Evolutionary conservation across 2,797 vertebrate genomes (phyloP).

Genomic region (Silurus aristotelis): DNA sequence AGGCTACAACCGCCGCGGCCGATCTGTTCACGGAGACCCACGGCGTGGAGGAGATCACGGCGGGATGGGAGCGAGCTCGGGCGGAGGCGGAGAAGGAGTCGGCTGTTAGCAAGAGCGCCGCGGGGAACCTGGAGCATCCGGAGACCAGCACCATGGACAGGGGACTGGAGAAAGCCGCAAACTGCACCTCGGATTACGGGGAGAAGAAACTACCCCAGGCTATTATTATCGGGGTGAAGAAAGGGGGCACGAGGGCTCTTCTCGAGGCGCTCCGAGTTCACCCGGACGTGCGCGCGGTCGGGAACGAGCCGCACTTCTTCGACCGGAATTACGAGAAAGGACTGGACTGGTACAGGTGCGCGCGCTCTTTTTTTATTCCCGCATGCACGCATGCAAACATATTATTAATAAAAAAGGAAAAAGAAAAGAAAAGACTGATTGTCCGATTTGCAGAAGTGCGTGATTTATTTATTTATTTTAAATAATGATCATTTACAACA

Average conservation of each 20-base stretch:
- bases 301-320: conserved; percentile 97
- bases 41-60: conserved; percentile 68
- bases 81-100: conserved; percentile 69
- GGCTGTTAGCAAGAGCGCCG: conserved; percentile 70
- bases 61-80: conserved; percentile 76
- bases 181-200: conserved; percentile 89
- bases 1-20: conserved; percentile 58
- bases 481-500: neutral
- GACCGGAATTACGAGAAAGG: conserved; percentile 96
- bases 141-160: conserved; percentile 87
- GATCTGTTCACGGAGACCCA: conserved; percentile 50
- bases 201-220: conserved; percentile 94
- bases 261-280: conserved; percentile 93
- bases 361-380: neutral
- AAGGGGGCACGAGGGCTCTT: conserved; percentile 92
- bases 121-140: conserved; percentile 75
- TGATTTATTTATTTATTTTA: neutral
- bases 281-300: conserved; percentile 94
- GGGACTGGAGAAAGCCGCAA: conserved; percentile 76
- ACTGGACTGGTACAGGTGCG: conserved; percentile 97
- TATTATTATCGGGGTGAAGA: conserved; percentile 97
- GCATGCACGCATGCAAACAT: neutral
- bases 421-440: neutral
- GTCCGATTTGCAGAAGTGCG: neutral
- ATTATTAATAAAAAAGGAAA: too few relatives aligned